Evolutionary conservation across 2,797 vertebrate species (phyloP).

Genomic region (Sylvia borin): DNA sequence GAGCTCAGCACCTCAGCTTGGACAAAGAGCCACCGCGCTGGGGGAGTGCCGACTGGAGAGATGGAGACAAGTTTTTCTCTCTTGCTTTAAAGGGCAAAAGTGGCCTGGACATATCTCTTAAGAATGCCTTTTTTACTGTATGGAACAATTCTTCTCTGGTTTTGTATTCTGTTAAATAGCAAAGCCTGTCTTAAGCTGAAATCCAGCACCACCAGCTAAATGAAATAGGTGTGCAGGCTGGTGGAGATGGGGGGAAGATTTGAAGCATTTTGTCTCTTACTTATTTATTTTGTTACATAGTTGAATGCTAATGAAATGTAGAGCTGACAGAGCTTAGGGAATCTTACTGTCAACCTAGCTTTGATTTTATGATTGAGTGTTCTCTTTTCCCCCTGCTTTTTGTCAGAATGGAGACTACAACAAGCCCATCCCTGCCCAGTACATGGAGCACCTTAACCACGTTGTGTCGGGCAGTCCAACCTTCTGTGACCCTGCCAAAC

Average conservation of each 20-base stretch:
- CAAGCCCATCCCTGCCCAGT: conserved; percentile 98
- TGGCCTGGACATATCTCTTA: not conserved
- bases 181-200: not conserved
- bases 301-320: not conserved
- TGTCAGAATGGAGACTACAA: conserved; percentile 97
- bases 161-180: not conserved
- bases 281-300: not conserved
- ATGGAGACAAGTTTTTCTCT: not conserved
- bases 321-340: not conserved
- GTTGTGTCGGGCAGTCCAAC: conserved; percentile 81
- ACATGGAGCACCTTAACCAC: conserved; percentile 95
- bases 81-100: not conserved
- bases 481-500: conserved; percentile 74
- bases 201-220: not conserved
- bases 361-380: not conserved
- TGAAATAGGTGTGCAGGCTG: not conserved
- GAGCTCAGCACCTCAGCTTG: not conserved
- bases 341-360: not conserved
- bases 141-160: not conserved
- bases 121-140: not conserved
- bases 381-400: not conserved
- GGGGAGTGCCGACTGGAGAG: not conserved
- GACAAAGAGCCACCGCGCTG: rapidly evolving
- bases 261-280: not conserved
- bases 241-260: not conserved